Conservation (phyloP, 2,113 vertebrate species). For the Silurus glanis region DNA sequence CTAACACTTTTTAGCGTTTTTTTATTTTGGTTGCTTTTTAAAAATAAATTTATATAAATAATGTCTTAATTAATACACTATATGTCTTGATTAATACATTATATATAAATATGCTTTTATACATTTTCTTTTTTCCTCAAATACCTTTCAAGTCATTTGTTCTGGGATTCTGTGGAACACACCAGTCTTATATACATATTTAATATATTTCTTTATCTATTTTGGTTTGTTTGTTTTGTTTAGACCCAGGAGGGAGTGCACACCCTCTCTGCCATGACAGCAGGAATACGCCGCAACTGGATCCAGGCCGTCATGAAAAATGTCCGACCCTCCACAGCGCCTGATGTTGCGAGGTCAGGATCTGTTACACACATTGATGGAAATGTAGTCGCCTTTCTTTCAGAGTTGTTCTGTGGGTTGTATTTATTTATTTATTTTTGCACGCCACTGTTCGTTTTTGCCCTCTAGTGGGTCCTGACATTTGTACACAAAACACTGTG, state of each 20-base stretch:
- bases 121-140: neutral
- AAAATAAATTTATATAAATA: no score
- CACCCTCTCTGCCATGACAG: conserved; percentile 80
- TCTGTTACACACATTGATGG: neutral
- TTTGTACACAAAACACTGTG: neutral
- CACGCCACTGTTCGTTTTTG: neutral
- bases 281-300: conserved; percentile 80
- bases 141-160: neutral
- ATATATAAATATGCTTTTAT: neutral
- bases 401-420: neutral
- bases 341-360: conserved; percentile 76
- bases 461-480: neutral
- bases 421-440: neutral
- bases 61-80: no score
- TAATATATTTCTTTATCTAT: no score
- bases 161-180: neutral
- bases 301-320: conserved; percentile 81
- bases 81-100: no score
- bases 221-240: conserved; percentile 7
- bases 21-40: no score
- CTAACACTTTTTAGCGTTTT: no score
- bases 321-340: conserved; percentile 76
- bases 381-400: neutral
- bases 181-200: neutral
- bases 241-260: conserved; percentile 76